Evolutionary conservation across 2,113 vertebrate genomes (phyloP), one percentile per base, ranked within the genome.

Genomic region (Ranitomeya imitator): DNA sequence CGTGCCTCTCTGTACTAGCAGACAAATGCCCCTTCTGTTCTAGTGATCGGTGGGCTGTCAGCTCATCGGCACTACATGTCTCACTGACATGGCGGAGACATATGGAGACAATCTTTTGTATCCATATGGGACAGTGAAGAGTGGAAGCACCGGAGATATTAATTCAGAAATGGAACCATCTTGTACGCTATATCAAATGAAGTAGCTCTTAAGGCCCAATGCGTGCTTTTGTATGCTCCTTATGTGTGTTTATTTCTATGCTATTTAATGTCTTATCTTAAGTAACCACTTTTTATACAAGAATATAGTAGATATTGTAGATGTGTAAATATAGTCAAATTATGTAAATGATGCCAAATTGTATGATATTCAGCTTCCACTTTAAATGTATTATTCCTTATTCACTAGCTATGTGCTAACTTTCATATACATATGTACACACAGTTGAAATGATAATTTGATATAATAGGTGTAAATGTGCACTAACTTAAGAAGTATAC

Each of bases 281-380:
- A 54, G 19, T 54, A 52, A 55, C 63, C 63, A 84, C 63, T 84
- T 71, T 69, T 69, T 54, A 84, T 84, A 55, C 80, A 51, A 61
- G 7, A 67, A 65, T 83, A 83, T 14, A 59, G 14, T 26, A 84
- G 65, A n/a, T 26, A 71, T 71, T 84, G 82, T 84, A 84, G 63
- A 69, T 69, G 65, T 84, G 82, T 84, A 69, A 69, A 84, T 84
- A 84, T 71, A 84, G 45, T 16, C 45, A n/a, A 84, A n/a, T 71
- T 26, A 23, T 84, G 82, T 84, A 84, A 84, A 71, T 69, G 65
- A 55, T 55, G 12, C 37, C 52, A 76, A 54, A 67, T 83, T 19
- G 0, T 21, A 83, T 65, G 52, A 69, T 83, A 76, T 52, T 45
- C 73, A 31, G 23, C 11, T 26, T n/a, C 54, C 15, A 55, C 2